Conservation (phyloP, 2,797 vertebrate genomes). For the Notolabrus celidotus region DNA sequence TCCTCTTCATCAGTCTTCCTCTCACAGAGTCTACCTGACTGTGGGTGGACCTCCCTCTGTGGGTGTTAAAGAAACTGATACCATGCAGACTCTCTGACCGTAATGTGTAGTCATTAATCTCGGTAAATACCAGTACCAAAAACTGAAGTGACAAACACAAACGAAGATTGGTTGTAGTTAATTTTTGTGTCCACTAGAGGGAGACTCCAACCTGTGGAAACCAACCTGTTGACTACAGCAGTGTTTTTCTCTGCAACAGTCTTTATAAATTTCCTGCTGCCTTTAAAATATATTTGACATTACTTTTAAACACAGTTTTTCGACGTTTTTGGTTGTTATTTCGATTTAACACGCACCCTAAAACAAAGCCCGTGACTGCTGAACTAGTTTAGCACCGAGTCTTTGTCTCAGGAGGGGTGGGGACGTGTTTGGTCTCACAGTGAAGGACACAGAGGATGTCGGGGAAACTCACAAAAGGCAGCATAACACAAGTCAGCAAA, state of each 20-base stretch:
- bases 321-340: slow-evolving; percentile 4
- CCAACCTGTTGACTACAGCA: neutral
- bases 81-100: slow-evolving; percentile 11
- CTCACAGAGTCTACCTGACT: slow-evolving; percentile 26
- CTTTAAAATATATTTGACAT: neutral
- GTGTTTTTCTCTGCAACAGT: neutral
- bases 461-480: neutral
- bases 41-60: slow-evolving; percentile 2
- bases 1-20: slow-evolving; percentile 11
- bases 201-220: slow-evolving; percentile 25
- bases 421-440: neutral
- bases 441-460: neutral
- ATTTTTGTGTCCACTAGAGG: slow-evolving; percentile 26
- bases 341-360: neutral
- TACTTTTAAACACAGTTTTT: neutral
- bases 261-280: neutral
- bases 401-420: neutral
- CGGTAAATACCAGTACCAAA: slow-evolving; percentile 9
- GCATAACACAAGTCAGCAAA: too few relatives aligned
- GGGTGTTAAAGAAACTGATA: slow-evolving; percentile 38
- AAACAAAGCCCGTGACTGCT: neutral
- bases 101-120: slow-evolving; percentile 7
- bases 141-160: neutral
- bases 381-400: neutral
- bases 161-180: neutral